These are phyloP conservation scores for Anthopleura sola DNA, from an alignment of 64 coral and sea anemone genomes.

Conservation along the genomic window DNA sequence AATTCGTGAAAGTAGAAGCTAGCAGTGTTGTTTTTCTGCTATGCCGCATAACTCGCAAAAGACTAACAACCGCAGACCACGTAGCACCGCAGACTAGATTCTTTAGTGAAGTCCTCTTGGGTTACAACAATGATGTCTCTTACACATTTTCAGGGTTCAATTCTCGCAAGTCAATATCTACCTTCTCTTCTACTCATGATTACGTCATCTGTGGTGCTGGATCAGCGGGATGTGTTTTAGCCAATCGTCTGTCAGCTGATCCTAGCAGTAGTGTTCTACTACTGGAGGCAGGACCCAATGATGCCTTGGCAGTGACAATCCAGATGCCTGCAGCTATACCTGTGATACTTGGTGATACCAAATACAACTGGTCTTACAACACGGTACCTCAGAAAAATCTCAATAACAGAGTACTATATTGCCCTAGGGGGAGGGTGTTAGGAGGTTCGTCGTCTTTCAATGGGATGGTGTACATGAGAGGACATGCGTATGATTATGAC, in stretches of 20 bases:
- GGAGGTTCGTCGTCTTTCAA: conserved; percentile 88
- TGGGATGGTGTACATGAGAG: conserved; percentile 81
- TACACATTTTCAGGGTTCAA: too few species aligned
- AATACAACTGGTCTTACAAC: conserved; percentile 98
- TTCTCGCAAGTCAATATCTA: conserved; percentile 18
- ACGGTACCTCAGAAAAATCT: conserved; percentile 80
- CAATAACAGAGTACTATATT: conserved; percentile 77
- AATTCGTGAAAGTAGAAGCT: too few species aligned
- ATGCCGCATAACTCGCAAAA: too few species aligned
- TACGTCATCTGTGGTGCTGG: conserved; percentile 90
- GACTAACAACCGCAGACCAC: too few species aligned
- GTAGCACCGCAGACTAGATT: too few species aligned
- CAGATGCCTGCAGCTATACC: conserved; percentile 98
- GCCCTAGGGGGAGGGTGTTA: conserved; percentile 69
- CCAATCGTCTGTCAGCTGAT: conserved; percentile 81
- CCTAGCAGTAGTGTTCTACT: conserved; percentile 67
- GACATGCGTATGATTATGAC: conserved; percentile 88
- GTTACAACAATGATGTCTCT: too few species aligned
- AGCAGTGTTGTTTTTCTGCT: too few species aligned
- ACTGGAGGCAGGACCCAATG: conserved; percentile 83
- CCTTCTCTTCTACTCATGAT: conserved; percentile 79
- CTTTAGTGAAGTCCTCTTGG: too few species aligned
- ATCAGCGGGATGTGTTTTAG: conserved; percentile 91
- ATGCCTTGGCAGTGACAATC: conserved; percentile 81
- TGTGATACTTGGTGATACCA: too few species aligned